Conservation (phyloP, 35 echinoderm and acorn worm species). For the Ophioderma brevispina region DNA sequence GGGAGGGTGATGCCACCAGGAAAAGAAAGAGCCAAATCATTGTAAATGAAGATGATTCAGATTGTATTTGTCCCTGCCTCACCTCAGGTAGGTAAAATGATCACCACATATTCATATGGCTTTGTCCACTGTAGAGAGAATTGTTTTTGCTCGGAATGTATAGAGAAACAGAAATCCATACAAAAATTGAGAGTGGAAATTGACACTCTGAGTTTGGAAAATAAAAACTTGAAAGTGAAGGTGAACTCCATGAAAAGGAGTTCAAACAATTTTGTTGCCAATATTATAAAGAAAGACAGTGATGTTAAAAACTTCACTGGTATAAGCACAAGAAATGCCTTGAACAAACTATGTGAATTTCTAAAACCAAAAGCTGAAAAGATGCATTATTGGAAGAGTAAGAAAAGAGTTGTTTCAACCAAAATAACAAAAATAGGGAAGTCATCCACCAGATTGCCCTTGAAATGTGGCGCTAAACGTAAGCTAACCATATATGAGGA, state of each 20-base stretch:
- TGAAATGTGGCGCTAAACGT: conserved; percentile 44
- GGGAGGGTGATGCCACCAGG: background rate
- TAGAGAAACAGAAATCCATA: conserved; percentile 8
- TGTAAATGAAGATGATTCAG: background rate
- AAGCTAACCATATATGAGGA: conserved; percentile 36
- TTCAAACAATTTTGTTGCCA: background rate
- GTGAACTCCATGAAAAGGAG: background rate
- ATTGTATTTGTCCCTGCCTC: background rate
- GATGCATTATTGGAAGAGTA: conserved; percentile 48
- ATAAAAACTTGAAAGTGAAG: background rate
- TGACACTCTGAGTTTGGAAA: background rate
- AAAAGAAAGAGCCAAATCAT: background rate
- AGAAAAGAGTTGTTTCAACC: background rate
- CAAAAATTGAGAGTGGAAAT: background rate
- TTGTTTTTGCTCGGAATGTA: conserved; percentile 29
- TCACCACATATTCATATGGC: conserved; percentile 14
- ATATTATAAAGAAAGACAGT: conserved; percentile 11
- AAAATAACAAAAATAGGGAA: background rate
- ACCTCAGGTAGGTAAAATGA: background rate
- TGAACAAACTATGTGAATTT: conserved; percentile 17
- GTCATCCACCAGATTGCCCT: background rate
- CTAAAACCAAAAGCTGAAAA: conserved; percentile 30
- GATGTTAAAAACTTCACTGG: conserved; percentile 38
- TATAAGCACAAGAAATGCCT: background rate
- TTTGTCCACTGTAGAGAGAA: conserved; percentile 7